These are phyloP conservation scores for Pachyseris speciosa DNA, from an alignment of 64 coral and sea anemone genomes.

Conservation along the genomic window DNA sequence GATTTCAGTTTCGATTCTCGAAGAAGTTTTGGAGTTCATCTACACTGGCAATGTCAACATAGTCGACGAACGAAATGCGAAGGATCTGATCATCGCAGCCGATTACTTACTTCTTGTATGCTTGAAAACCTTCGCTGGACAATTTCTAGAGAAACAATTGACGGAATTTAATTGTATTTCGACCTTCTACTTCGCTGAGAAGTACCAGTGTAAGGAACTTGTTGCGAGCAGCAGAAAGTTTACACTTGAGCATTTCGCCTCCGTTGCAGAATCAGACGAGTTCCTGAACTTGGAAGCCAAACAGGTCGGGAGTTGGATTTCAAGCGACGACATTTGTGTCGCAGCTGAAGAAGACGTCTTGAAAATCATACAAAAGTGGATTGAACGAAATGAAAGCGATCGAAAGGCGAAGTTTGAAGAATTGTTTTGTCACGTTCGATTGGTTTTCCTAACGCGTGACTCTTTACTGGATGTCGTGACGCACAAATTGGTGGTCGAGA, in stretches of 20 bases:
- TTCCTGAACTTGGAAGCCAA: not conserved
- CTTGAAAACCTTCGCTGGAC: not conserved
- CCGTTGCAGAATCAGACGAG: not conserved
- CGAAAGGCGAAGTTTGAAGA: not conserved
- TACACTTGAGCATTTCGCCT: not conserved
- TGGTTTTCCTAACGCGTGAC: not conserved
- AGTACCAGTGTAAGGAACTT: not conserved
- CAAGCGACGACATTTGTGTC: not conserved
- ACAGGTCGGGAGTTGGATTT: not conserved
- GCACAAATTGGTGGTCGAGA: not conserved
- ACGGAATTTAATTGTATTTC: not conserved
- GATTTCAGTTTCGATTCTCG: not conserved
- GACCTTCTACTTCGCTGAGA: constrained; percentile 14
- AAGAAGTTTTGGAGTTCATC: not conserved
- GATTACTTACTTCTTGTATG: constrained; percentile 4
- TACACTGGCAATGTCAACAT: not conserved
- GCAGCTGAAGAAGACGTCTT: not conserved
- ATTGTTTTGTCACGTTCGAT: not conserved
- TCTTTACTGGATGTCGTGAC: not conserved
- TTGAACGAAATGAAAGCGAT: not conserved
- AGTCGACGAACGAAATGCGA: not conserved
- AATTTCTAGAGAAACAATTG: not conserved
- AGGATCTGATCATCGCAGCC: not conserved
- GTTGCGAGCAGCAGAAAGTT: not conserved
- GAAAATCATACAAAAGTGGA: constrained; percentile 6